phyloP scores from a whole-genome alignment of 2,888 invertebrate species.

The Desoria tigrina region DNA sequence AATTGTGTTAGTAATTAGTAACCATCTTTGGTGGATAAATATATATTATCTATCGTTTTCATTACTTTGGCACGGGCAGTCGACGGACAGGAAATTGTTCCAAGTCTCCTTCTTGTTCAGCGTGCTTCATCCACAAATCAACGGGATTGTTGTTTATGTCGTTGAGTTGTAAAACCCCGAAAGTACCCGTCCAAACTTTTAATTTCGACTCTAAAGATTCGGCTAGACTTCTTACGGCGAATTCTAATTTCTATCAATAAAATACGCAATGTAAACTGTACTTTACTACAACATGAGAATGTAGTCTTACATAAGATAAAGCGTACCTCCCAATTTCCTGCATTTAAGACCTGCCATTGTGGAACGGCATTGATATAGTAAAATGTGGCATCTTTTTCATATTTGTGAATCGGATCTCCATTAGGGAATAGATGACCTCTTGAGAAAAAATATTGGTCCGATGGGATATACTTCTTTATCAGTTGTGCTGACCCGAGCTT shows the following conservation, averaged over 20 bases:
- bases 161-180: conserved; percentile 63
- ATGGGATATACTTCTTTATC: conserved; percentile 53
- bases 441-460: conserved; percentile 53
- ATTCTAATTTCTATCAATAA: conserved; percentile 57
- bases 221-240: conserved; percentile 59
- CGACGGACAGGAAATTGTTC: conserved; percentile 25
- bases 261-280: background rate
- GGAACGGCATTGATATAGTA: conserved; percentile 68
- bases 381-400: conserved; percentile 65
- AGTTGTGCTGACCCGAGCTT: conserved; percentile 53
- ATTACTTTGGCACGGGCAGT: conserved; percentile 44
- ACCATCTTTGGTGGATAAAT: too few relatives aligned
- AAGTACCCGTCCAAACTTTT: conserved; percentile 63
- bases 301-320: background rate
- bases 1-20: too few relatives aligned
- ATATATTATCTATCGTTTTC: too few relatives aligned
- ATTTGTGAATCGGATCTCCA: conserved; percentile 65
- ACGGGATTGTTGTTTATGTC: conserved; percentile 55
- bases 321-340: conserved; percentile 61
- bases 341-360: conserved; percentile 69
- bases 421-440: conserved; percentile 67
- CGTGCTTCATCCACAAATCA: conserved; percentile 57
- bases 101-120: too few relatives aligned
- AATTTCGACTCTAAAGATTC: conserved; percentile 56
- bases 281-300: background rate